These are phyloP conservation scores for Tarsius wallacei DNA, from an alignment of 2,797 vertebrate genomes.

Conservation along the genomic window DNA sequence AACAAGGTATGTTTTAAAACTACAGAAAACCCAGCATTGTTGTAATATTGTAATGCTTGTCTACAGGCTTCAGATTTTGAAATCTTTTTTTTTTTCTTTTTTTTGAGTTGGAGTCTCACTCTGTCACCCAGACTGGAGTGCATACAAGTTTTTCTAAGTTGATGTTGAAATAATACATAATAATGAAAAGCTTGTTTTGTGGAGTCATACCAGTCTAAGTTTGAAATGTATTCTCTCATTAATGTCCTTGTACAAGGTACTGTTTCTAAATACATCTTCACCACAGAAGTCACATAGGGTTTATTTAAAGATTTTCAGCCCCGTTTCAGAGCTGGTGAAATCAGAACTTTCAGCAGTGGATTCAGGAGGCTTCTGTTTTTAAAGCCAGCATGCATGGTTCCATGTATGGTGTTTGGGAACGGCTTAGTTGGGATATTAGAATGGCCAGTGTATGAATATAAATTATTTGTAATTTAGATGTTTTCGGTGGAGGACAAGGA, in stretches of 20 bases:
- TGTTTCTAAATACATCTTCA: background rate
- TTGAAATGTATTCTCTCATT: background rate
- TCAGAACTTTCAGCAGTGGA: background rate
- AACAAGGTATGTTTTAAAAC: conserved; percentile 91
- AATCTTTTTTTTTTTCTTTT: background rate
- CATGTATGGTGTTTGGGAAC: background rate
- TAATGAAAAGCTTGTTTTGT: conserved; percentile 7
- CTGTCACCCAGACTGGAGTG: too few relatives aligned
- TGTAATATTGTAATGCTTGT: background rate
- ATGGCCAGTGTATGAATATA: background rate
- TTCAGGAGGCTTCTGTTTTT: background rate
- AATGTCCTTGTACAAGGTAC: background rate
- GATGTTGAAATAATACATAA: background rate
- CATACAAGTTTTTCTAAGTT: conserved; percentile 58
- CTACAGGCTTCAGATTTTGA: background rate
- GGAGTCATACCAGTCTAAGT: background rate
- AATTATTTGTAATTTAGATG: too few relatives aligned
- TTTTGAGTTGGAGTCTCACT: too few relatives aligned
- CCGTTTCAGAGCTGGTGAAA: background rate
- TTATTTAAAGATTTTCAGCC: conserved; percentile 8
- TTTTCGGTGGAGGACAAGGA: background rate
- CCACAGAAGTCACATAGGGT: background rate
- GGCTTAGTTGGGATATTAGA: background rate
- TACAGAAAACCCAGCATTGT: background rate
- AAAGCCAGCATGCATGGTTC: background rate